Evolutionary conservation across 1,140 invertebrate species (phyloP).

Genomic region (Microplitis mediator): DNA sequence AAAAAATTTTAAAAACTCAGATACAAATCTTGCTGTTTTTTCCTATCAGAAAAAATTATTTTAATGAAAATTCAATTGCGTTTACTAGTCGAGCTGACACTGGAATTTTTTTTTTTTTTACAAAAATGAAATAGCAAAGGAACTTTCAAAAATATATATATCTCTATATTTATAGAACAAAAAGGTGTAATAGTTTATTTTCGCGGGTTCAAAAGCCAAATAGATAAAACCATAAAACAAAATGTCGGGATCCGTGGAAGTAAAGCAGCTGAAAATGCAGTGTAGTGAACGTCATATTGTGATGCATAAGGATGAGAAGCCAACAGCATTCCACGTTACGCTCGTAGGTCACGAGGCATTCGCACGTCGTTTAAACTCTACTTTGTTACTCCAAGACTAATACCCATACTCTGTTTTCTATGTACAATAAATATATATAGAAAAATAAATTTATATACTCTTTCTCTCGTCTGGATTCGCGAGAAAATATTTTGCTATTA

Average conservation of each 20-base stretch:
- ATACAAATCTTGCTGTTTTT: no score
- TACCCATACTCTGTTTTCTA: not conserved
- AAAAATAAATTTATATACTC: not conserved
- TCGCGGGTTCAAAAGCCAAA: not conserved
- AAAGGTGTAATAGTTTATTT: not conserved
- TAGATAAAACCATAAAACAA: conserved; percentile 23
- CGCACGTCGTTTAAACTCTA: conserved; percentile 37
- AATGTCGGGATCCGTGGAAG: not conserved
- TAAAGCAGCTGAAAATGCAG: not conserved
- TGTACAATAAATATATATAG: conserved; percentile 7
- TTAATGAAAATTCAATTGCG: no score
- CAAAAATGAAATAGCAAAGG: no score
- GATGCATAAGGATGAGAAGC: not conserved
- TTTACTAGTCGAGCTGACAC: no score
- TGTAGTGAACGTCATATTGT: not conserved
- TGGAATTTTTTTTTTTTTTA: no score
- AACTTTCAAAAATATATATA: no score
- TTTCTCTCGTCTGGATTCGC: conserved; percentile 7
- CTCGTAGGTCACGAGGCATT: conserved; percentile 49
- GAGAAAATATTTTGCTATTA: conserved; percentile 31
- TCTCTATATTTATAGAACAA: not conserved
- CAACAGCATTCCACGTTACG: conserved; percentile 44
- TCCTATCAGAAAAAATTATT: no score
- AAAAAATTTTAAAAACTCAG: no score
- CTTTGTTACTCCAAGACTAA: conserved; percentile 10